Base-by-base conservation (phyloP, 2,797 vertebrate genomes). In the Lophotriccus pileatus region DNA sequence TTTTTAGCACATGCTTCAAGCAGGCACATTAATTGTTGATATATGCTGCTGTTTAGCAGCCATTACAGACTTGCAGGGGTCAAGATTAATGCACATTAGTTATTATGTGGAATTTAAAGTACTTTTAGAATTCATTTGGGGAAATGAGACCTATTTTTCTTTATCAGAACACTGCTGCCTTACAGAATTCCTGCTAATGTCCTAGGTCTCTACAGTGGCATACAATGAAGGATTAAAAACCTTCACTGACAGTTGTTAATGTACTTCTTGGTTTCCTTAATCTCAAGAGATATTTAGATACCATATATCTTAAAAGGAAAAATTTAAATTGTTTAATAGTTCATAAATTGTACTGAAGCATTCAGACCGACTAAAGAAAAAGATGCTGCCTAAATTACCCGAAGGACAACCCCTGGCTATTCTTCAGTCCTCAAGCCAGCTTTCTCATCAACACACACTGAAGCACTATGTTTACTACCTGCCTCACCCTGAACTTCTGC, bases 41-140 rank as follows among this genome's bases (percentile, higher is more conserved):
- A 79, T 6, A 90, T 22, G 60, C 63, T 84, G 52, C 69, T 92
- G 84, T 68, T 83, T 55, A 88, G 60, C 79, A 87, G 59, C 70
- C 49, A 68, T 89, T 90, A 95, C 43, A 93, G 88, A 77, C 43
- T 78, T 36, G 24, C 39, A 77, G 86, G 3, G 30, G 74, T 89
- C 91, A 84, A 77, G 81, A 96, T 76, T 89, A 89, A 95, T 44
- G 75, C 27, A 78, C 44, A 41, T 76, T 58, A 72, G 60, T 89
- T 83, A 87, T 75, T 85, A 89, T 8, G 25, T 73, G 58, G 68
- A 87, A 78, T 62, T 60, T 77, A 80, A 94, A 70, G 79, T 32
- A 89, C 90, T 94, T 95, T 74, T 41, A 94, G 52, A 78, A 89
- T 84, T 93, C 76, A 81, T 87, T 87, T 70, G 92, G 84, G 78